phyloP scores from a whole-genome alignment of 2,888 invertebrate species.

The Chironomus riparius region DNA sequence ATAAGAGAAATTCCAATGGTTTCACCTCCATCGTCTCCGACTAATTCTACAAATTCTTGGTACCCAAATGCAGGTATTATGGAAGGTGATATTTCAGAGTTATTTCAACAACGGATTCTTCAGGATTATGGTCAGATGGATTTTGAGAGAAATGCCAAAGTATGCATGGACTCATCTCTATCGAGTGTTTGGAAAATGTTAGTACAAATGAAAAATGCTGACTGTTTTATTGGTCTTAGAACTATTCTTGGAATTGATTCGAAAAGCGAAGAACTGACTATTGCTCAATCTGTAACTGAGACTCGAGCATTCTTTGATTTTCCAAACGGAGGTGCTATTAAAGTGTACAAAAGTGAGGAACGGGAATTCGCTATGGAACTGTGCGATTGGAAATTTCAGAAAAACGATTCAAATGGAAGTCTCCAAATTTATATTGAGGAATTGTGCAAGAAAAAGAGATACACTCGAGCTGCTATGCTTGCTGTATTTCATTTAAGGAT shows the following conservation, averaged over 20 bases:
- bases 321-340: constrained; percentile 21
- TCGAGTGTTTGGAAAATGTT: constrained; percentile 65
- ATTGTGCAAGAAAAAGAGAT: constrained; percentile 60
- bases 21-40: constrained; percentile 11
- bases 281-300: constrained; percentile 28
- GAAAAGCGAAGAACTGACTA: constrained; percentile 10
- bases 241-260: constrained; percentile 38
- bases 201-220: constrained; percentile 45
- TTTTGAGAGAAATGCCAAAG: constrained; percentile 67
- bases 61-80: constrained; percentile 22
- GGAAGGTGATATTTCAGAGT: constrained; percentile 53
- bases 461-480: constrained; percentile 80
- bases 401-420: constrained; percentile 44
- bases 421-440: constrained; percentile 48
- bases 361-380: constrained; percentile 72
- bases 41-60: constrained; percentile 27
- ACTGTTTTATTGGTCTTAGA: constrained; percentile 49
- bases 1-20: constrained; percentile 7
- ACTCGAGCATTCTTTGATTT: constrained; percentile 40
- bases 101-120: constrained; percentile 58
- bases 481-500: constrained; percentile 84
- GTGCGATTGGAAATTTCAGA: constrained; percentile 84
- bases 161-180: constrained; percentile 64
- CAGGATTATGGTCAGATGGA: constrained; percentile 68
- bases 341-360: constrained; percentile 53